A percentile compares a stretch with the other conserved stretches of the same genome.
These are phyloP conservation scores for Aporophyla nigra DNA, from an alignment of 2,888 invertebrate genomes.

Conservation along the genomic window DNA sequence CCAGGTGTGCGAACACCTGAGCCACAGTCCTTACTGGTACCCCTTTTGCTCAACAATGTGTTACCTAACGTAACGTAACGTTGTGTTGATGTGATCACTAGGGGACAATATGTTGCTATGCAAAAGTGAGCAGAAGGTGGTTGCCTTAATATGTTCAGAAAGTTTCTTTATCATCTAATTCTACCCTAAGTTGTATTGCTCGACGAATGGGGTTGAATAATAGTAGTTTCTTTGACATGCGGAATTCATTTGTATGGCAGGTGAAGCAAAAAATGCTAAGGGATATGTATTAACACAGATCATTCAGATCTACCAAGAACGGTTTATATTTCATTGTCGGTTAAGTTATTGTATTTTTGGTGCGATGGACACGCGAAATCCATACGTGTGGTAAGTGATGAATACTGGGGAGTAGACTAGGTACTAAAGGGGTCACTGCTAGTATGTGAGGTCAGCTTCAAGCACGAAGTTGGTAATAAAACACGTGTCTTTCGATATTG, in stretches of 20 bases:
- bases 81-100: too few relatives aligned
- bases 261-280: too few relatives aligned
- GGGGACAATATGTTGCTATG: not conserved
- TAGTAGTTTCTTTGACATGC: not conserved
- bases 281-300: not conserved
- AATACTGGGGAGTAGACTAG: not conserved
- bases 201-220: not conserved
- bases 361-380: not conserved
- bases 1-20: not conserved
- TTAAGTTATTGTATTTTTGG: not conserved
- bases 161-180: not conserved
- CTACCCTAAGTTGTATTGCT: not conserved
- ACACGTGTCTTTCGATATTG: not conserved
- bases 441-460: not conserved
- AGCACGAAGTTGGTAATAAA: not conserved
- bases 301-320: not conserved
- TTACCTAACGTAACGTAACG: too few relatives aligned
- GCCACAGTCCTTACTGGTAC: not conserved
- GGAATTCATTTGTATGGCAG: not conserved
- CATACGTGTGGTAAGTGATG: not conserved
- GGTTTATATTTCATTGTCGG: too few relatives aligned
- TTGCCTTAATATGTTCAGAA: not conserved
- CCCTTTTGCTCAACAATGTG: not conserved
- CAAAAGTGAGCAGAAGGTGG: not conserved
- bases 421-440: not conserved